Evolutionary conservation across 2,113 vertebrate genomes (phyloP).

Genomic region (Brachyhypopomus gauderio): DNA sequence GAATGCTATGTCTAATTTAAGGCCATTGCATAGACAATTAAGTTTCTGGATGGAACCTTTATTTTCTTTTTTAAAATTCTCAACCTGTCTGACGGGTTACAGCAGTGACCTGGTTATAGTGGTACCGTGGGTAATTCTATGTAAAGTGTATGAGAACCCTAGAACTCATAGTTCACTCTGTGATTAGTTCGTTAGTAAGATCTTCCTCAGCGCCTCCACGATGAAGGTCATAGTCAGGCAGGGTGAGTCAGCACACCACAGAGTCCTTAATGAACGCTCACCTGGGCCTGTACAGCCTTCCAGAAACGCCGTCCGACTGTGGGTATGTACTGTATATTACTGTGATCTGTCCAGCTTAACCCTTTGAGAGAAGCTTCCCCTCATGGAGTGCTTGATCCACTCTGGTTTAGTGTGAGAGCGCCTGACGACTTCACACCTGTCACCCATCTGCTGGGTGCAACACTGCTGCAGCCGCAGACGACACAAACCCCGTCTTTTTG

Average conservation of each 20-base stretch:
- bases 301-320: not conserved
- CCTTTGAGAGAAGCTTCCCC: not conserved
- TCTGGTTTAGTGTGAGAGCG: too few relatives aligned
- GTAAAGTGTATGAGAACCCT: not conserved
- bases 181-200: not conserved
- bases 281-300: not conserved
- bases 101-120: too few relatives aligned
- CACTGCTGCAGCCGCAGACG: constrained; percentile 48
- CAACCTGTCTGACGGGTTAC: too few relatives aligned
- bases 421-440: too few relatives aligned
- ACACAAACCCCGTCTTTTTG: constrained; percentile 57
- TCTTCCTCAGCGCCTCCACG: not conserved
- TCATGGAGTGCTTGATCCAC: not conserved
- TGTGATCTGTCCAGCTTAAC: not conserved
- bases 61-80: too few relatives aligned
- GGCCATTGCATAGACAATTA: not conserved
- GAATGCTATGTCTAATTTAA: constrained; percentile 28
- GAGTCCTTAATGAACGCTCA: not conserved
- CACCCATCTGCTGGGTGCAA: too few relatives aligned
- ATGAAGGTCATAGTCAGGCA: not conserved
- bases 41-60: not conserved
- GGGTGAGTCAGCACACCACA: not conserved
- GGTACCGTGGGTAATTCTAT: not conserved
- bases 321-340: not conserved
- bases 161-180: too few relatives aligned